These are phyloP conservation scores for Melolontha melolontha DNA, from an alignment of 2,888 invertebrate genomes.

Conservation along the genomic window DNA sequence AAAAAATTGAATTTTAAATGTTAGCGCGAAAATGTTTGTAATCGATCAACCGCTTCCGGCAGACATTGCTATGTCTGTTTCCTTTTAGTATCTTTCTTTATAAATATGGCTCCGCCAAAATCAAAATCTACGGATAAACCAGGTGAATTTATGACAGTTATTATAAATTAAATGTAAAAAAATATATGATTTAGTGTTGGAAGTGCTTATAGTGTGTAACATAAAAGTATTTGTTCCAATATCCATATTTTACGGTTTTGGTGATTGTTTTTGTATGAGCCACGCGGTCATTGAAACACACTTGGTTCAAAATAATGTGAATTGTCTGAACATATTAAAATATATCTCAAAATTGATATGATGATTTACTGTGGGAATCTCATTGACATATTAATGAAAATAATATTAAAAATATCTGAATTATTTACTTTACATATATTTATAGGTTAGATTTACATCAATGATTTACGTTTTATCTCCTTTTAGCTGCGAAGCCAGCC, in stretches of 20 bases:
- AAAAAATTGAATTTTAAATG: slow-evolving; percentile 23
- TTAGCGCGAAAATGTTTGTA: slow-evolving; percentile 12
- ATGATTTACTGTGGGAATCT: slow-evolving; percentile 71
- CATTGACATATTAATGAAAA: slow-evolving; percentile 65
- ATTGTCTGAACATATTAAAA: not conserved
- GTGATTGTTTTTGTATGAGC: slow-evolving; percentile 41
- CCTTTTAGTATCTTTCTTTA: slow-evolving; percentile 59
- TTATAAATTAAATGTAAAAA: not conserved
- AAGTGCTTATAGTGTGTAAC: not conserved
- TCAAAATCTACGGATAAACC: slow-evolving; percentile 83
- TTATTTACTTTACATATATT: not conserved
- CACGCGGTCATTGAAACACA: slow-evolving; percentile 52
- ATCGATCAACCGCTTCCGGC: slow-evolving; percentile 43
- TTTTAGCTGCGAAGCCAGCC: slow-evolving; percentile 68
- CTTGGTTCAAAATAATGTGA: not conserved
- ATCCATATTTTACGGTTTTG: not conserved
- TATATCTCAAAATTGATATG: slow-evolving; percentile 53
- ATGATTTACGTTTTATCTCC: slow-evolving; percentile 54
- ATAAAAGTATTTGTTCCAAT: not conserved
- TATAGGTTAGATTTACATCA: slow-evolving; percentile 30
- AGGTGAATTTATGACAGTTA: slow-evolving; percentile 71
- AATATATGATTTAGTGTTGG: not conserved
- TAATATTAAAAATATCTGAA: slow-evolving; percentile 40
- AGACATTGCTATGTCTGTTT: slow-evolving; percentile 50
- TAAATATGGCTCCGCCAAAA: slow-evolving; percentile 89